These are phyloP conservation scores for Vespertilio murinus DNA, from an alignment of 2,797 vertebrate species.

Conservation along the genomic window DNA sequence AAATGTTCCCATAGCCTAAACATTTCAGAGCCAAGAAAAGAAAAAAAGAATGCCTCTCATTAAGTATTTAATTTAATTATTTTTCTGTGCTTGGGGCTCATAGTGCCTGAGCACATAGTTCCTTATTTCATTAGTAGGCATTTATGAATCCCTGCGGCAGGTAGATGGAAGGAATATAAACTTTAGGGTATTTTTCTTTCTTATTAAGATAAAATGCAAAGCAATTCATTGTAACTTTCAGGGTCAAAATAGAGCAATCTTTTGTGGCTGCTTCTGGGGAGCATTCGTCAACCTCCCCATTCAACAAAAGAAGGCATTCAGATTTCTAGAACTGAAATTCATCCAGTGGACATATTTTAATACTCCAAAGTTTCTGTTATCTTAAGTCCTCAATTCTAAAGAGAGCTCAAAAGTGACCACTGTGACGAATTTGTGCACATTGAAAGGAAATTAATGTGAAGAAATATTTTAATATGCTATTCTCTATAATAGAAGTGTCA, in stretches of 20 bases:
- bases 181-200: constrained; percentile 63
- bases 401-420: constrained; percentile 50
- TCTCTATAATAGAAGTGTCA: no score
- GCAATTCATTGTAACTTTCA: constrained; percentile 53
- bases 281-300: constrained; percentile 20
- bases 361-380: constrained; percentile 62
- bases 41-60: constrained; percentile 55
- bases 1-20: constrained; percentile 45
- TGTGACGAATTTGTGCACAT: no score
- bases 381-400: constrained; percentile 69
- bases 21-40: constrained; percentile 38
- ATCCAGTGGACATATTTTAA: constrained; percentile 54
- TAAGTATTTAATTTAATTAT: constrained; percentile 78
- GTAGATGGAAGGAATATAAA: constrained; percentile 71
- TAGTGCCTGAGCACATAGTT: constrained; percentile 53
- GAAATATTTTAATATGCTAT: no score
- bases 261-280: constrained; percentile 33
- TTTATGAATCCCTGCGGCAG: constrained; percentile 72
- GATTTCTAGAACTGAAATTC: constrained; percentile 61
- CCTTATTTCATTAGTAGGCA: constrained; percentile 75
- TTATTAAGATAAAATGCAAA: constrained; percentile 73
- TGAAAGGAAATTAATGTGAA: no score
- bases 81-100: constrained; percentile 70
- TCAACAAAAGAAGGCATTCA: constrained; percentile 43
- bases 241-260: constrained; percentile 64